Conservation (phyloP, 2,888 invertebrate species). For the Dusona sp. region DNA sequence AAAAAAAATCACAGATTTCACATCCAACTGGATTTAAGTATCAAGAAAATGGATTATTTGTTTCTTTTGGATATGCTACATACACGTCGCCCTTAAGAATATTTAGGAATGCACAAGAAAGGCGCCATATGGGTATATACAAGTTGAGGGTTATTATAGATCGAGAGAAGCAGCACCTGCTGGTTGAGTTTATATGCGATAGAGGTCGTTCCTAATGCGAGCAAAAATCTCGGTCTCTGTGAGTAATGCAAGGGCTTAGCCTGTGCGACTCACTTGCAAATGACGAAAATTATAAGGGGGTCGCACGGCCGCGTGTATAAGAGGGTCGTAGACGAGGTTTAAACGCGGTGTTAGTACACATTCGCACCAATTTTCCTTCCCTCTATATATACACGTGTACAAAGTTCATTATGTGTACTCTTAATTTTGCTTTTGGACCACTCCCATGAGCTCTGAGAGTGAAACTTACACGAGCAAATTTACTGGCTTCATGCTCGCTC, state of each 20-base stretch:
- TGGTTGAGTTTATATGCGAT: neutral
- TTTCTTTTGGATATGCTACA: neutral
- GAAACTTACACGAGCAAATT: constrained; percentile 52
- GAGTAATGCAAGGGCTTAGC: constrained; percentile 48
- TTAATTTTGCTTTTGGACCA: constrained; percentile 36
- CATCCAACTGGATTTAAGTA: too few relatives aligned
- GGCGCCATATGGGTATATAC: neutral
- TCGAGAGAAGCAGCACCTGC: neutral
- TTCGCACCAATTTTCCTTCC: constrained; percentile 31
- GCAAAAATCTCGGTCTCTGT: constrained; percentile 41
- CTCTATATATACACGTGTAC: neutral
- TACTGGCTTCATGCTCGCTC: constrained; percentile 52
- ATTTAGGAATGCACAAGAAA: neutral
- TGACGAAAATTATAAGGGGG: constrained; percentile 62
- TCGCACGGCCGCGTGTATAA: constrained; percentile 18
- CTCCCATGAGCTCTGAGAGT: constrained; percentile 37
- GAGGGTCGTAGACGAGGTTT: neutral
- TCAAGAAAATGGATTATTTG: neutral
- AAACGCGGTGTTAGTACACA: neutral
- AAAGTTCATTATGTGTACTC: constrained; percentile 1
- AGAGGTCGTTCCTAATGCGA: constrained; percentile 1
- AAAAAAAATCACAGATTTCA: too few relatives aligned
- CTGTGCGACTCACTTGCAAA: constrained; percentile 44
- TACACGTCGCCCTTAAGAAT: neutral
- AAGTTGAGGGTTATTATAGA: neutral